phyloP scores from a whole-genome alignment of 2,888 invertebrate species.

The Fabriciana adippe region DNA sequence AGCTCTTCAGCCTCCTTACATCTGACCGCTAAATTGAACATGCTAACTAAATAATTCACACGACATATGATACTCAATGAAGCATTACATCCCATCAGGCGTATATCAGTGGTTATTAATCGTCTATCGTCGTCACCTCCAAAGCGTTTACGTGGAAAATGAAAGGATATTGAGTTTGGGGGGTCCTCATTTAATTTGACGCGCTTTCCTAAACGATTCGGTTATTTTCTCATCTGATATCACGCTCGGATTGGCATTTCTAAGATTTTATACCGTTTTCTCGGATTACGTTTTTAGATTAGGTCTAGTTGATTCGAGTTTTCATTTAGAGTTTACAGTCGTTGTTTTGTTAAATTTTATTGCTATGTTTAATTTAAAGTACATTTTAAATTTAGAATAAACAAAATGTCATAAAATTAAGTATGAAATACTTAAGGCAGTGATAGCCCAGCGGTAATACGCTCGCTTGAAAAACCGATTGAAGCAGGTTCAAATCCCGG shows the following conservation, averaged over 20 bases:
- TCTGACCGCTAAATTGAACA: too few species aligned
- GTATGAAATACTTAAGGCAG: too few species aligned
- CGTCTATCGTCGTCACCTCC: slow-evolving; percentile 34
- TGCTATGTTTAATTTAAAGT: too few species aligned
- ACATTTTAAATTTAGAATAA: too few species aligned
- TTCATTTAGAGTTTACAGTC: too few species aligned
- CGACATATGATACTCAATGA: slow-evolving; percentile 10
- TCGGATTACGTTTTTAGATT: slow-evolving; percentile 18
- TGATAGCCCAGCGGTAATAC: too few species aligned
- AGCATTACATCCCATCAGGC: slow-evolving; percentile 15
- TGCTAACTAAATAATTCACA: too few species aligned
- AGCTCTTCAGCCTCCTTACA: too few species aligned
- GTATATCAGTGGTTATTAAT: slow-evolving; percentile 27
- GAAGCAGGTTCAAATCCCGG: too few species aligned
- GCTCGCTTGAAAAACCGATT: too few species aligned
- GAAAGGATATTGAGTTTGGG: slow-evolving; percentile 39
- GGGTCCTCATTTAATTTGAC: slow-evolving; percentile 34
- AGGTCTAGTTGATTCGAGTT: neutral
- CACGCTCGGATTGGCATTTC: slow-evolving; percentile 20
- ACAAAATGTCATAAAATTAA: too few species aligned
- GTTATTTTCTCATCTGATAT: slow-evolving; percentile 36
- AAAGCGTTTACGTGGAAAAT: slow-evolving; percentile 40
- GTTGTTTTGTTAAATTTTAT: too few species aligned
- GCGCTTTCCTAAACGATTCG: slow-evolving; percentile 38
- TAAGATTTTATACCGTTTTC: slow-evolving; percentile 9